A percentile compares a stretch with the other conserved stretches of the same genome.
phyloP scores from a whole-genome alignment of 2,797 vertebrate genomes.

The Setipinna tenuifilis region DNA sequence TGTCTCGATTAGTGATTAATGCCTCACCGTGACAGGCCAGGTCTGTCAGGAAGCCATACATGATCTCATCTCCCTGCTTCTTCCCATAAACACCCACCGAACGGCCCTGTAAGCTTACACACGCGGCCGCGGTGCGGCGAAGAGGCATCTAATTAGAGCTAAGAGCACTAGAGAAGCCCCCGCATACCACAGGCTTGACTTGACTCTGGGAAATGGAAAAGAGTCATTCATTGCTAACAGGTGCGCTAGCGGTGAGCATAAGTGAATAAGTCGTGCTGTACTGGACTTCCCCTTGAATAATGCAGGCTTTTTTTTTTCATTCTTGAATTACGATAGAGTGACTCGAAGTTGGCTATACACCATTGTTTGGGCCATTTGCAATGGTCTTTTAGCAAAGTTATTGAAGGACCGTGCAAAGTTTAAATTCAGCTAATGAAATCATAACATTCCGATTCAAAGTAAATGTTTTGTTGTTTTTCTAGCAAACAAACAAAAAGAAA shows the following conservation, averaged over 20 bases:
- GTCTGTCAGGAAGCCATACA: neutral
- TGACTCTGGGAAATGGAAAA: neutral
- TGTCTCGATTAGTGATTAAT: too few relatives aligned
- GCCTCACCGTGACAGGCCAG: neutral
- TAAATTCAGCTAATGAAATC: too few relatives aligned
- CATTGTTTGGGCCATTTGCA: neutral
- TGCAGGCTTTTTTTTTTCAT: neutral
- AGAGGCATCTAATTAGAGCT: neutral
- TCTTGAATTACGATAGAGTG: neutral
- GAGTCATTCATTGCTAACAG: conserved; percentile 21
- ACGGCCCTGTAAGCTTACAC: neutral
- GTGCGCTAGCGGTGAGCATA: neutral
- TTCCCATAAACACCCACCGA: conserved; percentile 19
- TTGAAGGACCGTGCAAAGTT: neutral
- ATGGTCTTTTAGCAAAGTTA: neutral
- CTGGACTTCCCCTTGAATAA: neutral
- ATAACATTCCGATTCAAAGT: neutral
- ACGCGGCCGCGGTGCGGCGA: neutral
- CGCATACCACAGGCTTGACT: conserved; percentile 2
- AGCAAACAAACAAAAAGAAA: too few relatives aligned
- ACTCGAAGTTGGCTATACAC: neutral
- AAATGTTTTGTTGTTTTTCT: neutral
- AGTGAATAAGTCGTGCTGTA: neutral
- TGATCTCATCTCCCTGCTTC: neutral
- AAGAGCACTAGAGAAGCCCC: neutral